Conservation (phyloP, 2,888 invertebrate genomes). For the Hanleya hanleyi region DNA sequence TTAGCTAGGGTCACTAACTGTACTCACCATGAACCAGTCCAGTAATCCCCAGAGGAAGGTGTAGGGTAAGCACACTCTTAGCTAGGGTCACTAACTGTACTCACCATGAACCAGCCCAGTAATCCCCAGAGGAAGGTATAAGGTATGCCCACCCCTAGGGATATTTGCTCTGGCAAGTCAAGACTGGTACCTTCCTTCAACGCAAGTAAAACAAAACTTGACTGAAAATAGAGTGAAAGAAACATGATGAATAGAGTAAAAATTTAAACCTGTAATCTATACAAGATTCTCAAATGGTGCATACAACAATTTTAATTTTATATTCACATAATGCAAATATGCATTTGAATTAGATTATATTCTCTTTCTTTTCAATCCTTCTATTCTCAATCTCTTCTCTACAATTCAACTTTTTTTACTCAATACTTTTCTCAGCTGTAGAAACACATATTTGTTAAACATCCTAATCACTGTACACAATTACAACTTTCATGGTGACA, state of each 20-base stretch:
- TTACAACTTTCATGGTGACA: no score
- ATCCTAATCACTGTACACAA: no score
- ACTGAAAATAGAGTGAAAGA: conserved; percentile 38
- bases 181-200: conserved; percentile 56
- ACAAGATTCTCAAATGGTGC: not conserved
- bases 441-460: no score
- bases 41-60: conserved; percentile 57
- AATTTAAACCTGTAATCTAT: not conserved
- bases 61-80: conserved; percentile 56
- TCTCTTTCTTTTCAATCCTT: no score
- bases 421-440: no score
- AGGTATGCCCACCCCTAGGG: conserved; percentile 61
- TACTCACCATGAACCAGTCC: conserved; percentile 62
- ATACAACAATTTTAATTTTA: not conserved
- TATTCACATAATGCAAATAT: not conserved
- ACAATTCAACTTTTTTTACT: no score
- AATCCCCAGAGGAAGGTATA: conserved; percentile 60
- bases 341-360: no score
- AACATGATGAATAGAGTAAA: not conserved
- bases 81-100: conserved; percentile 25
- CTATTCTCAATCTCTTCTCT: no score
- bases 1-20: no score
- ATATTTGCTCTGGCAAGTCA: conserved; percentile 46
- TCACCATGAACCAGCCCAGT: conserved; percentile 61
- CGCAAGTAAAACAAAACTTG: conserved; percentile 63